Evolutionary conservation across 2,888 invertebrate genomes (phyloP).

Genomic region (Drosophila helvetica): DNA sequence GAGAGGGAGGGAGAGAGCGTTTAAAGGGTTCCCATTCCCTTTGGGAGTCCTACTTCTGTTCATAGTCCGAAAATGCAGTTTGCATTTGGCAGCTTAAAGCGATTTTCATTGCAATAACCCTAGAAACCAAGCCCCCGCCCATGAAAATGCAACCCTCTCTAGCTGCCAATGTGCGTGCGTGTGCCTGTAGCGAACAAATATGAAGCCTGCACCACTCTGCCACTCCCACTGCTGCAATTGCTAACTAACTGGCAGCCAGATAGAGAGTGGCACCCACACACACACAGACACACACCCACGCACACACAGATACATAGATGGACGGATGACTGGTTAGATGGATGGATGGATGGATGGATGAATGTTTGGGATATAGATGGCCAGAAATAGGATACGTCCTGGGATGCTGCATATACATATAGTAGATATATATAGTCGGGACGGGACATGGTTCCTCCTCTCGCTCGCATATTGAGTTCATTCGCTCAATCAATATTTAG

Average conservation of each 20-base stretch:
- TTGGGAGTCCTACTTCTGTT: neutral
- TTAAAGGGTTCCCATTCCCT: neutral
- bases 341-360: constrained; percentile 19
- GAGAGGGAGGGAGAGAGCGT: constrained; percentile 12
- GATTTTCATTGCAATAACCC: constrained; percentile 77
- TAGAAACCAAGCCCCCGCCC: too few species aligned
- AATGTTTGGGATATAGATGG: constrained; percentile 32
- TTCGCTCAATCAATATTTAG: constrained; percentile 75
- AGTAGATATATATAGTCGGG: neutral
- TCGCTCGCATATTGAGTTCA: constrained; percentile 61
- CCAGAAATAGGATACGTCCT: constrained; percentile 34
- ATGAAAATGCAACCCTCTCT: constrained; percentile 49
- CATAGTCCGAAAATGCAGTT: constrained; percentile 65
- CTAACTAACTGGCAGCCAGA: constrained; percentile 61
- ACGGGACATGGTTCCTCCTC: constrained; percentile 1
- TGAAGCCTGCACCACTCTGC: constrained; percentile 29
- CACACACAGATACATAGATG: constrained; percentile 19
- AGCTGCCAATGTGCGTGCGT: constrained; percentile 3
- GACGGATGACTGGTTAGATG: constrained; percentile 12
- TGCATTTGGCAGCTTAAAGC: constrained; percentile 73
- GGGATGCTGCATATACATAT: neutral
- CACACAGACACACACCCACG: too few species aligned
- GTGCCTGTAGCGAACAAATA: constrained; percentile 54
- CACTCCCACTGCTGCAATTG: constrained; percentile 43
- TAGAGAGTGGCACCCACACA: constrained; percentile 26